Evolutionary conservation across 2,797 vertebrate genomes (phyloP).

Genomic region (Enteromius argenteus): DNA sequence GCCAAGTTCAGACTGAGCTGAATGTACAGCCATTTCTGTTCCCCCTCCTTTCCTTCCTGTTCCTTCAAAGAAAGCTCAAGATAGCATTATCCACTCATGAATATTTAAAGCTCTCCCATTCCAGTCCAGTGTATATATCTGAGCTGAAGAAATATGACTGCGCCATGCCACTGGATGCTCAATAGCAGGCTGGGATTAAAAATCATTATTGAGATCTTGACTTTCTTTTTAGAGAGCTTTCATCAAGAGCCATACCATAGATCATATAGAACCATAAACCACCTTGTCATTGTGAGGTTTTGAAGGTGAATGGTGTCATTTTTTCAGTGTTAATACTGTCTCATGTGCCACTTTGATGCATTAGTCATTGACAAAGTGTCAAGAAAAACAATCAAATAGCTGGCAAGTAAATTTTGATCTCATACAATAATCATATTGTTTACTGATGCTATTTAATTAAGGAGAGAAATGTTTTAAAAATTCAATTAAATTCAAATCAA

Average conservation of each 20-base stretch:
- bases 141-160: constrained; percentile 39
- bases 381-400: neutral
- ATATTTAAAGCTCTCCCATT: constrained; percentile 73
- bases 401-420: neutral
- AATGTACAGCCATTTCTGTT: constrained; percentile 28
- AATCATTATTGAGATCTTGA: constrained; percentile 29
- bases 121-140: constrained; percentile 38
- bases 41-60: constrained; percentile 49
- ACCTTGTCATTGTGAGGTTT: neutral
- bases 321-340: neutral
- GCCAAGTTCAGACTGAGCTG: constrained; percentile 19
- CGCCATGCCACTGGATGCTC: neutral
- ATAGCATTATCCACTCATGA: constrained; percentile 74
- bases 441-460: neutral
- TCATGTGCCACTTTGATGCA: neutral
- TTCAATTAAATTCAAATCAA: no score
- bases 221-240: constrained; percentile 18
- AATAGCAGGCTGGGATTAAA: constrained; percentile 7
- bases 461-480: neutral
- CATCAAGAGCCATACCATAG: neutral
- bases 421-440: neutral
- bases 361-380: neutral
- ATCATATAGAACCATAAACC: constrained; percentile 17
- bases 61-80: constrained; percentile 56
- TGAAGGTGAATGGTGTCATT: constrained; percentile 14